A percentile compares a stretch with the other conserved stretches of the same genome.
Evolutionary conservation across 1,140 invertebrate genomes (phyloP).

Genomic region (Fragariocoptes setiger): DNA sequence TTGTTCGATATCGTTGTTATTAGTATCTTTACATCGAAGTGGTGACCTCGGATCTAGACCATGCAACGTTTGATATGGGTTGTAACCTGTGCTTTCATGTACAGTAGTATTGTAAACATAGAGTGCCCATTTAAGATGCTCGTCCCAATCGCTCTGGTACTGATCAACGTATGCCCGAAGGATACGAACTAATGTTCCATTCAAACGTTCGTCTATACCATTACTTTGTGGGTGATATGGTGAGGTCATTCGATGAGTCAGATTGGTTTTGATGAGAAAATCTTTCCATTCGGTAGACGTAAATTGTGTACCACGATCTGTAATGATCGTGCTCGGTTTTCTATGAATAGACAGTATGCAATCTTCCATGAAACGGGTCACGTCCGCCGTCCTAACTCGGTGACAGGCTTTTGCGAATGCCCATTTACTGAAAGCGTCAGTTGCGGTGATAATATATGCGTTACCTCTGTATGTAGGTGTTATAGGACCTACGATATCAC

Average conservation of each 20-base stretch:
- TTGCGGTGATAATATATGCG: slow-evolving; percentile 12
- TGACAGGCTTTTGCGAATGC: slow-evolving; percentile 11
- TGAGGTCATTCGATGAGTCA: slow-evolving; percentile 5
- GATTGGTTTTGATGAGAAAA: slow-evolving; percentile 3
- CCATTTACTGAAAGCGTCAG: slow-evolving; percentile 14
- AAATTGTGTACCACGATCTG: slow-evolving; percentile 10
- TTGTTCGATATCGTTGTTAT: no score
- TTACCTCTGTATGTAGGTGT: slow-evolving; percentile 10
- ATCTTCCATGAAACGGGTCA: slow-evolving; percentile 12
- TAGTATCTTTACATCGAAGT: background rate
- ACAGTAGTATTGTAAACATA: slow-evolving; percentile 19
- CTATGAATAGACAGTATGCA: slow-evolving; percentile 9
- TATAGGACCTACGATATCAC: slow-evolving; percentile 15
- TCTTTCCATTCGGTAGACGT: slow-evolving; percentile 1
- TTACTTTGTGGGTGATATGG: slow-evolving; percentile 9
- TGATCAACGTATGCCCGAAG: slow-evolving; percentile 13
- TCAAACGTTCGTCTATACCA: slow-evolving; percentile 10
- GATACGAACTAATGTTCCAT: slow-evolving; percentile 8
- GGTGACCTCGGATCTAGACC: slow-evolving; percentile 14
- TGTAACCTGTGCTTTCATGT: slow-evolving; percentile 16
- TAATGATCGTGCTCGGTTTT: slow-evolving; percentile 7
- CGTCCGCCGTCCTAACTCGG: slow-evolving; percentile 10
- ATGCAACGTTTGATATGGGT: slow-evolving; percentile 18
- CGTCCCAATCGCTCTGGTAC: slow-evolving; percentile 18
- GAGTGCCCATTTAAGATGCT: slow-evolving; percentile 16